These are phyloP conservation scores for Limnodromus scolopaceus DNA, from an alignment of 2,797 vertebrate genomes.

Conservation along the genomic window DNA sequence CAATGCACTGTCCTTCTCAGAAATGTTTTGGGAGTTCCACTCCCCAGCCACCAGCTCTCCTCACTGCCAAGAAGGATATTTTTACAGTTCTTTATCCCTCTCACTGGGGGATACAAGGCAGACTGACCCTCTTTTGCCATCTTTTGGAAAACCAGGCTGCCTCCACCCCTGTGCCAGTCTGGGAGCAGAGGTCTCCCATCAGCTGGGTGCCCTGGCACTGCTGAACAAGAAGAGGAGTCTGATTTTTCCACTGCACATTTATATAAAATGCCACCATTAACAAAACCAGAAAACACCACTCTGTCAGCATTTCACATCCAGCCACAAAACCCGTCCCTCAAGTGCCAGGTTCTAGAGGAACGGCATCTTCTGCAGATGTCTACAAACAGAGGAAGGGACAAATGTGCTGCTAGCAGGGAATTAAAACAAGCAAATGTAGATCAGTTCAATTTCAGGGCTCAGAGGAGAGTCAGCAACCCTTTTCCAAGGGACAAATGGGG, in stretches of 20 bases:
- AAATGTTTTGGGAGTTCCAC: neutral
- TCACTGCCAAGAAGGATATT: neutral
- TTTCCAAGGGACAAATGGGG: neutral
- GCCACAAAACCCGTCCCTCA: neutral
- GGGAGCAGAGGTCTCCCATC: neutral
- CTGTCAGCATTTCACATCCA: neutral
- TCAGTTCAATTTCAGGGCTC: neutral
- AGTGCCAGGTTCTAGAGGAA: neutral
- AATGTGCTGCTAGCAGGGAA: fast-evolving
- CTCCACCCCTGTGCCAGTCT: neutral
- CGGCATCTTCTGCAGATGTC: neutral
- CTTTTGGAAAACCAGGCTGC: neutral
- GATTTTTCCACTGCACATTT: neutral
- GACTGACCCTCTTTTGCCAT: neutral
- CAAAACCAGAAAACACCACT: neutral
- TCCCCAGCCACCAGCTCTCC: neutral
- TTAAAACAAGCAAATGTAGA: neutral
- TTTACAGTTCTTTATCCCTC: neutral
- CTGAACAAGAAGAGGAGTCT: neutral
- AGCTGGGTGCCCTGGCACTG: neutral
- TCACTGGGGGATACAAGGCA: neutral
- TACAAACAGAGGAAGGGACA: neutral
- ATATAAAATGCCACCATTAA: neutral
- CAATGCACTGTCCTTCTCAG: neutral
- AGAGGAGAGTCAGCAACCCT: neutral